phyloP scores from a whole-genome alignment of 2,888 invertebrate genomes.

The Phyllotreta striolata region DNA sequence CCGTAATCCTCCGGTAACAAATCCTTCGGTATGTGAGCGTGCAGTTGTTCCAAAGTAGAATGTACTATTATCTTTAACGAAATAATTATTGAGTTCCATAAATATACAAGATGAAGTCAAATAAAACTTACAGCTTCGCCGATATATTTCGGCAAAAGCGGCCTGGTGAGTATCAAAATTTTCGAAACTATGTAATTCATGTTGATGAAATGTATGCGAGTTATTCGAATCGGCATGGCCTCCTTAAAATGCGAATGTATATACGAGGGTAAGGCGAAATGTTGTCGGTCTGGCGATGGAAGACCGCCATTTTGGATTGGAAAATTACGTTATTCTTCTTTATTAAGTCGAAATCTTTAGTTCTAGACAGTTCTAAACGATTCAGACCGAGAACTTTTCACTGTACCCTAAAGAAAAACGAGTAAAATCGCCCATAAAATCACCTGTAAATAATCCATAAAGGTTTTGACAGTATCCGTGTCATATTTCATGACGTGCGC shows the following conservation, averaged over 20 bases:
- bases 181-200: constrained; percentile 62
- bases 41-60: constrained; percentile 46
- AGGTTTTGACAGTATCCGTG: constrained; percentile 71
- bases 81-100: background rate
- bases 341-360: too few species aligned
- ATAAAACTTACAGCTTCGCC: constrained; percentile 46
- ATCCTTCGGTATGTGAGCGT: constrained; percentile 63
- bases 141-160: constrained; percentile 65
- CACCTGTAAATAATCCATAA: constrained; percentile 73
- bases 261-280: too few species aligned
- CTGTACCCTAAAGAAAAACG: too few species aligned
- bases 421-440: too few species aligned
- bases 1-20: constrained; percentile 72
- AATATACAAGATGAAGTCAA: background rate
- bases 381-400: too few species aligned
- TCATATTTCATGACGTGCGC: constrained; percentile 72
- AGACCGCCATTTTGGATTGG: too few species aligned
- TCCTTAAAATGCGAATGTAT: constrained; percentile 60
- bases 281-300: too few species aligned
- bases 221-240: constrained; percentile 63
- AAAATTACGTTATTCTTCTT: too few species aligned
- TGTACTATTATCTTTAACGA: constrained; percentile 52
- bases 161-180: constrained; percentile 62
- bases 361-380: too few species aligned
- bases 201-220: constrained; percentile 63